Evolutionary conservation across 2,113 vertebrate species (phyloP).

Genomic region (Callospermophilus lateralis): DNA sequence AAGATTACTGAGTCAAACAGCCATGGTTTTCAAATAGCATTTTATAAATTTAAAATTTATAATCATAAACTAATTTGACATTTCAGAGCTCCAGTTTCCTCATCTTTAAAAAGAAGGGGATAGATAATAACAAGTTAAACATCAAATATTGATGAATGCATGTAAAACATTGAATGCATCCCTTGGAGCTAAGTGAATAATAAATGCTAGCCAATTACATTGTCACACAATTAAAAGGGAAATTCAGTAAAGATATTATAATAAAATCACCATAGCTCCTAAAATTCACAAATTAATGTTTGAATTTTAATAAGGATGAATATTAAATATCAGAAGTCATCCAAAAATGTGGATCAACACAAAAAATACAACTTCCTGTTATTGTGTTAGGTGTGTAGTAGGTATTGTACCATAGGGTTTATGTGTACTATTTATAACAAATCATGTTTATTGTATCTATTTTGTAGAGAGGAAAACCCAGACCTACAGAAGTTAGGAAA

Average conservation of each 20-base stretch:
- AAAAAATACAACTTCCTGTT: background rate
- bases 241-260: background rate
- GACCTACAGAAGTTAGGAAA: background rate
- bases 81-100: background rate
- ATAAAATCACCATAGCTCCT: background rate
- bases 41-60: background rate
- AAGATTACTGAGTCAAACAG: background rate
- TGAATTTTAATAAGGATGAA: background rate
- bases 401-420: background rate
- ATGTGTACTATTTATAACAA: background rate
- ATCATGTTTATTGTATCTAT: background rate
- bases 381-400: fast-evolving
- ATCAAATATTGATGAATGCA: background rate
- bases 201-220: background rate
- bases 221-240: constrained; percentile 31
- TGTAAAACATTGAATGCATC: background rate
- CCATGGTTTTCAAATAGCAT: background rate
- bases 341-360: background rate
- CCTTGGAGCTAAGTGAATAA: background rate
- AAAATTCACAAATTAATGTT: background rate
- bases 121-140: background rate
- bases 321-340: background rate
- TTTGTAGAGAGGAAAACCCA: background rate
- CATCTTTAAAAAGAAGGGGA: background rate
- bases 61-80: background rate